A percentile compares a stretch with the other conserved stretches of the same genome.
These are phyloP conservation scores for Ctenosaura bakeri DNA, from an alignment of 2,797 vertebrate genomes.

Conservation along the genomic window DNA sequence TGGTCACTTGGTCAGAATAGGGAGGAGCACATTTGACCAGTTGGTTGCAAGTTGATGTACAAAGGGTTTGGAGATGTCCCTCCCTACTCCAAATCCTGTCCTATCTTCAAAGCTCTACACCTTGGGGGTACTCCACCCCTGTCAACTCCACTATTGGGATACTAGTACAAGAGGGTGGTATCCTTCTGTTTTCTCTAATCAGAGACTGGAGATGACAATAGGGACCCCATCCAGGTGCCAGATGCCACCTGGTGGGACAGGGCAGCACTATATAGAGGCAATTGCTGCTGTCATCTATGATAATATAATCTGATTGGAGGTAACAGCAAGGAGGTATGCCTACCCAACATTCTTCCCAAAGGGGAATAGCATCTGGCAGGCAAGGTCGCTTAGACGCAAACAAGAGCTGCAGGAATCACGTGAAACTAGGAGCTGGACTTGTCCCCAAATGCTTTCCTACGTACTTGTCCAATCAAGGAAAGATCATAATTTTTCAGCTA, in stretches of 20 bases:
- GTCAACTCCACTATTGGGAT: neutral
- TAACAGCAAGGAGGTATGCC: neutral
- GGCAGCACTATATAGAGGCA: neutral
- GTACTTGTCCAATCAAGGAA: neutral
- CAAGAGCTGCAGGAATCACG: too few species aligned
- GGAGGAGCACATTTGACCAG: neutral
- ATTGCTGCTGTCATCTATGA: neutral
- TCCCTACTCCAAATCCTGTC: neutral
- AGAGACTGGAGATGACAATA: neutral
- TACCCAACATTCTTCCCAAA: neutral
- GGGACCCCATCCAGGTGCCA: neutral
- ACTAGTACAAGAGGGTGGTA: neutral
- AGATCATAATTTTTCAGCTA: neutral
- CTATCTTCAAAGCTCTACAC: neutral
- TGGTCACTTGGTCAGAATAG: neutral
- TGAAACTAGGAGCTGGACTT: too few species aligned
- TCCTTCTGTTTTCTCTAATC: neutral
- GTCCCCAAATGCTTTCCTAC: too few species aligned
- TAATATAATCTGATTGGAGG: neutral
- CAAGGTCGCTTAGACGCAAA: too few species aligned
- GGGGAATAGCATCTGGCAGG: neutral
- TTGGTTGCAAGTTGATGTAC: neutral
- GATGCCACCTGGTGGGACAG: neutral
- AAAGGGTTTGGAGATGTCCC: neutral
- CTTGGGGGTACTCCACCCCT: neutral